Evolutionary conservation across 2,888 invertebrate species (phyloP), one percentile per base, ranked within the genome.

Genomic region (Lasius fuliginosus): DNA sequence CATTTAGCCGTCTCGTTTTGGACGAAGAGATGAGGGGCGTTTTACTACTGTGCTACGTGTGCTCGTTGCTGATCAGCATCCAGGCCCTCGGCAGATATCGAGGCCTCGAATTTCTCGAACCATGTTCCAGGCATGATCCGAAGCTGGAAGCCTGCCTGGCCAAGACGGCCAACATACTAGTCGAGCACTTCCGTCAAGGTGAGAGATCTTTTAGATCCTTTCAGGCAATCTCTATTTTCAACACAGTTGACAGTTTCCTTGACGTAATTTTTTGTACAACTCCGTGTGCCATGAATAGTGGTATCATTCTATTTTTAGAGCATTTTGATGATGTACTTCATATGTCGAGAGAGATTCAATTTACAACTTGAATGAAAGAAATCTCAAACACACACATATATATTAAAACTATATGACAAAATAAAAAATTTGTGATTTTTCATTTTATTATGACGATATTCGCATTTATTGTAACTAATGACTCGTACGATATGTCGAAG

Each of bases 91-190:
- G 95, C 65, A 93, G 90, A 83, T 95, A 94, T 89, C 91, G 90
- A 74, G 94, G 94, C 40, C 85, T 95, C 3, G 95, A 98, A 93
- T 98, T 97, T 93, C 95, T 98, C 60, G 97, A 97, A 49, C 96
- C 97, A 88, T 98, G 98, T 92, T 96, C 97, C n/a, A 96, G 95
- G 89, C 95, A 95, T 85, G 97, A 98, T 92, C 96, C 97, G 2
- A 95, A 97, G 76, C 96, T 98, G 12, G 98, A 98, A 92, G 95
- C 96, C 23, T 98, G 98, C 91, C 95, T 98, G 60, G 96, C 96
- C 75, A 96, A 96, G 88, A 97, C 97, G 84, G 97, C 97, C 89
- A 98, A 98, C 94, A 96, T 96, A 77, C 96, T 98, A 82, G 96
- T 97, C 9, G 96, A 97, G 81, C 96, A 97, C 91, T 96, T 98